Base-by-base conservation (phyloP, 2,113 vertebrate genomes). In the Arenaria interpres region DNA sequence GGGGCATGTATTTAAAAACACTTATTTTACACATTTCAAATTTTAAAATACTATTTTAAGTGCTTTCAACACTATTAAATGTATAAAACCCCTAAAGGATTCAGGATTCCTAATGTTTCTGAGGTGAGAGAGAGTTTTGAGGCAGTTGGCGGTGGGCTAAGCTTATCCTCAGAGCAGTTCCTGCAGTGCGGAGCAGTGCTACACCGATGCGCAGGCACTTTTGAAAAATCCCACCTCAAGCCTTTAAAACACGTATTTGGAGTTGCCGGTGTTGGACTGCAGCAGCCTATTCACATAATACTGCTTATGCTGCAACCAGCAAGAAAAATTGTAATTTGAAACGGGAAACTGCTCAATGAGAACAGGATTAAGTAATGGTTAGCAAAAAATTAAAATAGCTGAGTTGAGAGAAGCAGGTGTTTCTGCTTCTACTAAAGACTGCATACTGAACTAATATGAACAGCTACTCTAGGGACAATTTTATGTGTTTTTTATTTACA, bases 401-500 rank as follows among this genome's bases (percentile, higher is more conserved):
- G 39, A 60, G 8, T 41, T 75, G n/a, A n/a, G 33, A 92, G 69
- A 81, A 93, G 60, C 21, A 45, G 50, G 6, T 54, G 50, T 82
- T 95, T 89, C 68, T 80, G 32, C 24, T 91, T 66, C 69, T 90
- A 10, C 76, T 85, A 45, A 92, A 82, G 33, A n/a, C 84, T 74
- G 6, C 56, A 30, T 67, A 59, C 35, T 30, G 53, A 92, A 81
- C 35, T 48, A 53, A 24, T 81, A 68, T 30, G 45, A 95, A 48
- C 62, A 88, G n/a, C 57, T 91, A 63, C 88, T 93, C 76, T 78
- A 57, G 48, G 73, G 80, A 87, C 20, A 57, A 59, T 78, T 90
- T 88, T 67, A 81, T 60, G n/a, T 54, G 16, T 3, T 83, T 95
- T 89, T 69, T 90, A 54, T 81, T 95, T 93, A 89, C 85, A 93